Evolutionary conservation across 2,113 vertebrate species (phyloP).

Genomic region (Cisticola juncidis): DNA sequence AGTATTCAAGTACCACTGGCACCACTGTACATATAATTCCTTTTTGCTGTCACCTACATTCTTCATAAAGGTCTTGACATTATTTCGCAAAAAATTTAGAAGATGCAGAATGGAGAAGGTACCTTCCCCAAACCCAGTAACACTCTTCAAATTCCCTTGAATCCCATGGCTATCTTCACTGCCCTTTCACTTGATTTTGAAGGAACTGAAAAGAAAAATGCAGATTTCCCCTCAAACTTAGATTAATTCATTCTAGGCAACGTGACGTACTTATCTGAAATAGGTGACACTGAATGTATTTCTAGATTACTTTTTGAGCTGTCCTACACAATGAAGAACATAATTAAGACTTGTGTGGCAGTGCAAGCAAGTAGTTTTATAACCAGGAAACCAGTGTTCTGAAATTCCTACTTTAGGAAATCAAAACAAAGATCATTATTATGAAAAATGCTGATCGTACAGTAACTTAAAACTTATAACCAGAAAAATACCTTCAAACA

Average conservation of each 20-base stretch:
- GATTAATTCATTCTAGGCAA: background rate
- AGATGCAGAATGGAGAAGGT: background rate
- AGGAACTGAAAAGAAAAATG: background rate
- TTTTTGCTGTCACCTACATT: background rate
- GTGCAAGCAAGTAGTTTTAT: background rate
- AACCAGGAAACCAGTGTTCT: background rate
- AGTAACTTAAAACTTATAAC: background rate
- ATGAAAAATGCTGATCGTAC: background rate
- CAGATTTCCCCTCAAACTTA: background rate
- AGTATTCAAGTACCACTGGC: background rate
- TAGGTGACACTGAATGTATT: background rate
- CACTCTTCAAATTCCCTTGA: background rate
- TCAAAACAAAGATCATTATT: background rate
- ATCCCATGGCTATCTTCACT: background rate
- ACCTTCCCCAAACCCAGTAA: background rate
- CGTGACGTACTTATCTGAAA: background rate
- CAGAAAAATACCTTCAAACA: background rate
- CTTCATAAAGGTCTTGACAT: background rate
- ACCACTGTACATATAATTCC: background rate
- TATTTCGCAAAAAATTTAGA: background rate
- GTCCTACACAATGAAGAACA: fast-evolving
- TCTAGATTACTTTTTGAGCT: background rate
- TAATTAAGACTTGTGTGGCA: background rate
- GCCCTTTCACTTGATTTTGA: background rate
- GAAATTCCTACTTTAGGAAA: background rate